These are phyloP conservation scores for Notothenia rossii DNA, from an alignment of 2,113 vertebrate species.

Conservation along the genomic window DNA sequence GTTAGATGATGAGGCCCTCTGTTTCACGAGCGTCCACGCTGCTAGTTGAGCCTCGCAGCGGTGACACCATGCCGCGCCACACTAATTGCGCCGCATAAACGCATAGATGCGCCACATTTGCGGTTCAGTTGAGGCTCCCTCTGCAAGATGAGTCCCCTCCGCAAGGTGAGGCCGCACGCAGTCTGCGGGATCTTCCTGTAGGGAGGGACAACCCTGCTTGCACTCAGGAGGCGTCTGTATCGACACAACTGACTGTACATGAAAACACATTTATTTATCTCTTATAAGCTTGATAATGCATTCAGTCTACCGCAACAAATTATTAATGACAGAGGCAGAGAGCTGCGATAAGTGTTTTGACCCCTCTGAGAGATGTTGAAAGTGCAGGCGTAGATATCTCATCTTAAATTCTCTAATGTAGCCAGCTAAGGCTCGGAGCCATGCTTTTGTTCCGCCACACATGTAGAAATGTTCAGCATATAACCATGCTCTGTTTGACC, in stretches of 20 bases:
- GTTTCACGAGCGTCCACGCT: too few species aligned
- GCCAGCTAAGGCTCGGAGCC: too few species aligned
- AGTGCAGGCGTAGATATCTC: conserved; percentile 10
- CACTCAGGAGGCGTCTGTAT: not conserved
- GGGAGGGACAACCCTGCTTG: not conserved
- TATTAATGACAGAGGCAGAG: not conserved
- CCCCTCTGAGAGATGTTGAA: conserved; percentile 6
- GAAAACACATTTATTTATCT: not conserved
- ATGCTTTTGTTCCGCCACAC: not conserved
- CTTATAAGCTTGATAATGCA: conserved; percentile 9
- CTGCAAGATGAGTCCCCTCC: too few species aligned
- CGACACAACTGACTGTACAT: not conserved
- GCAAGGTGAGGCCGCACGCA: too few species aligned
- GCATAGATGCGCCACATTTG: too few species aligned
- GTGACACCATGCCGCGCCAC: too few species aligned
- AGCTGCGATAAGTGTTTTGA: not conserved
- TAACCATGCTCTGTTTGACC: not conserved
- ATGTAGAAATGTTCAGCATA: not conserved
- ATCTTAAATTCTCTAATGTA: not conserved
- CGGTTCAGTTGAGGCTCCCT: too few species aligned
- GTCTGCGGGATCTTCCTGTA: too few species aligned
- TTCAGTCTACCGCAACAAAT: not conserved
- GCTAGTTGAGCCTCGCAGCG: too few species aligned
- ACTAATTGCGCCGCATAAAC: too few species aligned
- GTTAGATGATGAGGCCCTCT: too few species aligned